Percentiles rank a stretch among this genome's conserved stretches.
phyloP scores from a whole-genome alignment of 2,113 vertebrate species.

The Acrocephalus arundinaceus region DNA sequence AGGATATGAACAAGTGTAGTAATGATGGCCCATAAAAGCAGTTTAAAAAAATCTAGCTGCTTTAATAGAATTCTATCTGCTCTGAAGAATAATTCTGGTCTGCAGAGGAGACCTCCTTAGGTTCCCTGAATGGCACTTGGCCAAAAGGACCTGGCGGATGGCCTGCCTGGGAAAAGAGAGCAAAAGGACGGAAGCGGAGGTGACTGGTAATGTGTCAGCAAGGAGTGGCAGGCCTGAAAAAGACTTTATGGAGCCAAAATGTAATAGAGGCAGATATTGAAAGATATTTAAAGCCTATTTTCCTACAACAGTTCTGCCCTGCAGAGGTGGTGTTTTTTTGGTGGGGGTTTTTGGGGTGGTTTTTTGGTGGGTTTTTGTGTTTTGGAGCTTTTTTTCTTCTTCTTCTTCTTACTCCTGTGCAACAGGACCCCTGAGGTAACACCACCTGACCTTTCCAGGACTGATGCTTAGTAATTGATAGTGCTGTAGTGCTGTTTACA shows the following conservation, averaged over 20 bases:
- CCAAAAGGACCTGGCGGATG: background rate
- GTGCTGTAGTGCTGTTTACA: background rate
- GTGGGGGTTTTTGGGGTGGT: no score
- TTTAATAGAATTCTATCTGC: background rate
- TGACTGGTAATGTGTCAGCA: constrained; percentile 64
- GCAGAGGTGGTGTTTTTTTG: background rate
- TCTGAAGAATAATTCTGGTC: background rate
- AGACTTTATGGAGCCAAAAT: background rate
- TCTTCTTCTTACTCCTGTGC: background rate
- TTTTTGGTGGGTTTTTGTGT: no score
- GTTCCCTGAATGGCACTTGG: background rate
- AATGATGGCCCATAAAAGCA: background rate
- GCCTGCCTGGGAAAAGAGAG: constrained; percentile 6
- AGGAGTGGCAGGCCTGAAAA: constrained; percentile 53
- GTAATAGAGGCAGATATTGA: background rate
- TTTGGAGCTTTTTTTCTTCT: background rate
- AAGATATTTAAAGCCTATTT: background rate
- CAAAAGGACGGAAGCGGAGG: constrained; percentile 20
- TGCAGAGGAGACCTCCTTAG: background rate
- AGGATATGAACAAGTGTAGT: constrained; percentile 20
- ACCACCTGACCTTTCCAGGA: background rate
- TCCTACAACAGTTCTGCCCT: background rate
- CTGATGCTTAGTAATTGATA: background rate
- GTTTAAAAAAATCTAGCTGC: background rate
- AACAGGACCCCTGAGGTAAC: background rate